Evolutionary conservation across 2,888 invertebrate genomes (phyloP), one percentile per base, ranked within the genome.

Genomic region (Oscheius sp.): DNA sequence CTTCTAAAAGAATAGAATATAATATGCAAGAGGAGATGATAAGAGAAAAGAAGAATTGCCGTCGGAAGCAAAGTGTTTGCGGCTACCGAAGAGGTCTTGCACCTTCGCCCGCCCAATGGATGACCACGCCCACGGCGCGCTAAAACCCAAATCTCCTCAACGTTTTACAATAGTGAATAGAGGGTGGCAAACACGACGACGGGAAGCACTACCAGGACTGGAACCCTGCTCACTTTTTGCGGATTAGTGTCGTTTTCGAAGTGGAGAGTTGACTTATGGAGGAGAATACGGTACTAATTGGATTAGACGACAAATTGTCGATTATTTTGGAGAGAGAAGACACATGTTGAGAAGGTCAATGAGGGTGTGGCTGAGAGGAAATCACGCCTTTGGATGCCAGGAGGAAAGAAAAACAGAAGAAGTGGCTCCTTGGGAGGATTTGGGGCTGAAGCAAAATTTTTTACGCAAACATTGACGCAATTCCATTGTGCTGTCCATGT

Each of bases 101-200:
- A n/a, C n/a, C n/a, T n/a, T n/a, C 36, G 36, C 41, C 57, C 57
- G 41, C 41, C 59, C 30, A 62, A 20, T 62, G 62, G 62, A 30
- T n/a, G 49, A 32, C 28, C 33, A 14, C 62, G 62, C 62, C 62
- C 62, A 20, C 20, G 17, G 26, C 41, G 33, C 47, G 9, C 62
- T 62, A 62, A 62, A 30, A 44, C 62, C 33, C 62, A 62, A 62
- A 62, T 62, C 62, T 30, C 33, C 62, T 47, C 44, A 28, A 33
- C 54, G 47, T 49, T 47, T 32, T 47, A 62, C 62, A 62, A 62
- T 62, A 47, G 62, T 28, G 47, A 47, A 20, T 49, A 33, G 33
- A 33, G 28, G 41, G 33, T 56, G 56, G 57, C 57, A 36, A 54
- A 54, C 32, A 54, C 9, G 8, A 20, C 3, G 28, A 26, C 26